phyloP scores from a whole-genome alignment of 2,797 vertebrate species.

The Brotula barbata region DNA sequence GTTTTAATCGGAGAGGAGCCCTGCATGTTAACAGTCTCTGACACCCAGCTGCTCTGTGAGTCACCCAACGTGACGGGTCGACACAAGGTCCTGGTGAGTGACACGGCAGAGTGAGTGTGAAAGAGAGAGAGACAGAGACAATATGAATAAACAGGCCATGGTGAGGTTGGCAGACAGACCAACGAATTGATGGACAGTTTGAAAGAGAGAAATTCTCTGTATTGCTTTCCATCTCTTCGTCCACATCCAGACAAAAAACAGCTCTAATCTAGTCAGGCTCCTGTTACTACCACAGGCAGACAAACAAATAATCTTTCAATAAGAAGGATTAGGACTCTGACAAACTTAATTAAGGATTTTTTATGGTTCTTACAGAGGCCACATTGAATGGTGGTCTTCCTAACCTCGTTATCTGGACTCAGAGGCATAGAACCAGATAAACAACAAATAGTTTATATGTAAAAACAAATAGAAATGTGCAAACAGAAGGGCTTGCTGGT shows the following conservation, averaged over 20 bases:
- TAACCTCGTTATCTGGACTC: conserved; percentile 66
- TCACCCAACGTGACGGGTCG: conserved; percentile 91
- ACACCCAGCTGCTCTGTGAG: conserved; percentile 94
- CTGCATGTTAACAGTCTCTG: conserved; percentile 90
- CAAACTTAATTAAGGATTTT: conserved; percentile 78
- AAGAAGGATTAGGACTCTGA: conserved; percentile 67
- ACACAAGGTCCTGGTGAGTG: conserved; percentile 87
- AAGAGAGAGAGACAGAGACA: background rate
- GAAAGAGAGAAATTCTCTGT: conserved; percentile 41
- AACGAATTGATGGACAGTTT: conserved; percentile 36
- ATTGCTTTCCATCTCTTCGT: conserved; percentile 50
- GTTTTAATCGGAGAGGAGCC: conserved; percentile 91
- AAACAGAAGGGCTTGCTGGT: no score
- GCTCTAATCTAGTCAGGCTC: conserved; percentile 66
- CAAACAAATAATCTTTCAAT: conserved; percentile 75
- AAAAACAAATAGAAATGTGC: conserved; percentile 42
- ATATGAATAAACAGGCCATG: conserved; percentile 7
- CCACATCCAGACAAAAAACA: conserved; percentile 49
- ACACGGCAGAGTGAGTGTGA: no score
- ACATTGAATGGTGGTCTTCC: conserved; percentile 61
- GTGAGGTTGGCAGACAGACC: conserved; percentile 33
- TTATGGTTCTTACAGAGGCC: conserved; percentile 72
- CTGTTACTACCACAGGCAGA: conserved; percentile 68
- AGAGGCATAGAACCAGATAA: conserved; percentile 43
- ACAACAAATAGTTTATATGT: conserved; percentile 62